Evolutionary conservation across 2,888 invertebrate genomes (phyloP).

Genomic region (Tethea ocularis): DNA sequence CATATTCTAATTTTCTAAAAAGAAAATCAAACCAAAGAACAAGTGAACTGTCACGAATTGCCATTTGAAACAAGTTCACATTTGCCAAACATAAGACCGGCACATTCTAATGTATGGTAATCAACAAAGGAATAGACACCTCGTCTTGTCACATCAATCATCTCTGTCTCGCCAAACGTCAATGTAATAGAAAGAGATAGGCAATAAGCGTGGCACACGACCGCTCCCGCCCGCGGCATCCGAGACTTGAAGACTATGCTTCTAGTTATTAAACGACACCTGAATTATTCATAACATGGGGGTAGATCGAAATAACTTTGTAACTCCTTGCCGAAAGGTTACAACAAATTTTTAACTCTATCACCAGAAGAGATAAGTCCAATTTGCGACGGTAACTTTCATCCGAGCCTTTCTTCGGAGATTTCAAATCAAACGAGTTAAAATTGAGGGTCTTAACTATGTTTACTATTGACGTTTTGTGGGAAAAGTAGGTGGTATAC

Average conservation of each 20-base stretch:
- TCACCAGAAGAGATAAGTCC: conserved; percentile 38
- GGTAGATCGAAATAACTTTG: conserved; percentile 70
- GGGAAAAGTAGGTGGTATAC: conserved; percentile 27
- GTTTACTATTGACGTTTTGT: conserved; percentile 50
- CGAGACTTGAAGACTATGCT: conserved; percentile 43
- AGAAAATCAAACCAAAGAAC: not conserved
- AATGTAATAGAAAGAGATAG: conserved; percentile 48
- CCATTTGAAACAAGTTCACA: not conserved
- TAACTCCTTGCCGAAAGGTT: conserved; percentile 39
- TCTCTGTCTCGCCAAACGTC: not conserved
- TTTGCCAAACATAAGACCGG: conserved; percentile 5
- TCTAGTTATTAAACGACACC: conserved; percentile 76
- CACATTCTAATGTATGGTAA: not conserved
- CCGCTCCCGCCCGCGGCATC: conserved; percentile 37
- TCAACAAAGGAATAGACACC: conserved; percentile 6
- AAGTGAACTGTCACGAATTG: not conserved
- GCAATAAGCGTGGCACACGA: conserved; percentile 23
- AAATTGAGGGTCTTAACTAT: conserved; percentile 44
- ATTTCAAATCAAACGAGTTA: conserved; percentile 58
- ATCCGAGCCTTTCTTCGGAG: conserved; percentile 36
- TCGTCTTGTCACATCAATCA: conserved; percentile 2
- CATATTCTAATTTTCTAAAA: not conserved
- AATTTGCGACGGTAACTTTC: conserved; percentile 32
- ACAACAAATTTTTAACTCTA: conserved; percentile 60
- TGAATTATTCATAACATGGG: conserved; percentile 79